A percentile compares a stretch with the other conserved stretches of the same genome.
phyloP scores from a whole-genome alignment of 2,113 vertebrate genomes.

The Odocoileus virginianus region DNA sequence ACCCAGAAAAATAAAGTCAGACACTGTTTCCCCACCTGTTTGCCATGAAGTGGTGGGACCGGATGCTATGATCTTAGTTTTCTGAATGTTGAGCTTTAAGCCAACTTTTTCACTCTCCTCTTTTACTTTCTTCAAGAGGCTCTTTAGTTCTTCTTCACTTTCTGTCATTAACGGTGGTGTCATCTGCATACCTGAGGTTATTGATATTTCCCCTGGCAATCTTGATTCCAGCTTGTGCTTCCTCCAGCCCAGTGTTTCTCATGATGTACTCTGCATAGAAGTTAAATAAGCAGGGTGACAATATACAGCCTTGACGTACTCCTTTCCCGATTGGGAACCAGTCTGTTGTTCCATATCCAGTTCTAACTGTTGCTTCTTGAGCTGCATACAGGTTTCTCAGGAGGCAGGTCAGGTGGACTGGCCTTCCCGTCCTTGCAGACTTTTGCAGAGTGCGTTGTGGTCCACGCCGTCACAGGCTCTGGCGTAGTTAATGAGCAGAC shows the following conservation, averaged over 20 bases:
- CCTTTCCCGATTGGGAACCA: not conserved
- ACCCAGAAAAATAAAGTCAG: rapidly evolving
- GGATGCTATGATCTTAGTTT: not conserved
- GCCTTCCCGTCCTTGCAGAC: rapidly evolving
- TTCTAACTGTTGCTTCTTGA: not conserved
- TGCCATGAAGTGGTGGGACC: not conserved
- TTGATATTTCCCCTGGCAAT: not conserved
- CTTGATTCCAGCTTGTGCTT: not conserved
- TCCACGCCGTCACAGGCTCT: not conserved
- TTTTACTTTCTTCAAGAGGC: not conserved
- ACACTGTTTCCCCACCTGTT: not conserved
- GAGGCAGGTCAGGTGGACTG: not conserved
- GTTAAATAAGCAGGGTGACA: not conserved
- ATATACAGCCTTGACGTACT: not conserved
- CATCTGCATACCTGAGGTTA: not conserved
- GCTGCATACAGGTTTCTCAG: rapidly evolving
- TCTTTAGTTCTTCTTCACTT: not conserved
- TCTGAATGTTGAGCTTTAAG: not conserved
- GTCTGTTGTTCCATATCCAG: not conserved
- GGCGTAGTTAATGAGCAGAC: rapidly evolving
- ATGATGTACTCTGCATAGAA: not conserved
- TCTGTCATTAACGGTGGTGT: not conserved
- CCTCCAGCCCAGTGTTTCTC: rapidly evolving
- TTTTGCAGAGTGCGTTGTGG: not conserved
- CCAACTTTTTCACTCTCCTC: not conserved